Base-by-base conservation (phyloP, 2,797 vertebrate species). In the Clarias laeviceps region DNA sequence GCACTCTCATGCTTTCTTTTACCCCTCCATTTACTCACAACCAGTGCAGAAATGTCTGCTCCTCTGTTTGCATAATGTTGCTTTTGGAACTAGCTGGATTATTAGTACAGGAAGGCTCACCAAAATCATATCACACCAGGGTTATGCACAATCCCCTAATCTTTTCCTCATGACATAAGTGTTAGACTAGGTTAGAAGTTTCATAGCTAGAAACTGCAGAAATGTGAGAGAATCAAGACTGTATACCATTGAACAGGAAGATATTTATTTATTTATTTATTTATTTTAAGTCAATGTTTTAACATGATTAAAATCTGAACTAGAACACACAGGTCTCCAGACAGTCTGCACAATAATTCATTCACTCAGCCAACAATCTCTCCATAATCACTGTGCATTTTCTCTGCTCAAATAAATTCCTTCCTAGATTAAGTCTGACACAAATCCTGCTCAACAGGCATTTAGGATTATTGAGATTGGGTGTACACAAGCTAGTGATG, bases 381-480 rank as follows among this genome's bases (percentile, higher is more conserved):
- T 68, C 64, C 54, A 68, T 81, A 83, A 80, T 87, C 86, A 69
- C 64, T 24, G 82, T 65, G 83, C 66, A 74, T 72, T 74, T 80
- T 79, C 82, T 85, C 73, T 59, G 11, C 9, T 62, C 62, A 68
- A 78, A 86, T 78, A 86, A 88, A 91, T 90, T 90, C 89, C 86
- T 91, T 89, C 90, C 88, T 80, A 90, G 91, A 91, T 91, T 91
- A 92, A 88, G 62, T 74, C 29, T 50, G 24, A 77, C 70, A 70
- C 84, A 90, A 91, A 90, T 88, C 90, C 87, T 85, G 3, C 88
- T 90, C 84, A 85, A 65, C 68, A 61, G 83, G 82, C 62, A 18
- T 80, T 87, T 69, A 73, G 86, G 69, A 59, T 80, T 72, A 57
- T 50, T 86, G 64, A 70, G 82, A 78, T 84, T 73, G 57, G 40